phyloP scores from a whole-genome alignment of 2,113 vertebrate species.

The Syrrhaptes paradoxus region DNA sequence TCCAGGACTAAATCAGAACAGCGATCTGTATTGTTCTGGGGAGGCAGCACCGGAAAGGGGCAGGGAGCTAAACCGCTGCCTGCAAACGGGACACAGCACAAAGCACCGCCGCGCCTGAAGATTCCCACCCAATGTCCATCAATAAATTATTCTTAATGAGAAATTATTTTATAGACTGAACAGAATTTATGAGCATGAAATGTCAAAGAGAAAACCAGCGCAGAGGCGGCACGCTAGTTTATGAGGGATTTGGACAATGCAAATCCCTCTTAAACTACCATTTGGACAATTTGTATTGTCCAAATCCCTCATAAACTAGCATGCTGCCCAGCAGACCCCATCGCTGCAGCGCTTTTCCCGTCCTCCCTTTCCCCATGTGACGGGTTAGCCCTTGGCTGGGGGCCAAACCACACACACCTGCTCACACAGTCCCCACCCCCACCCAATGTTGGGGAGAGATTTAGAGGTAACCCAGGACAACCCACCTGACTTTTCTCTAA shows the following conservation, averaged over 20 bases:
- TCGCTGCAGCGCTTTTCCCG: too few species aligned
- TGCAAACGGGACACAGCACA: background rate
- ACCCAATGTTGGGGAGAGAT: too few species aligned
- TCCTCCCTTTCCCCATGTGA: too few species aligned
- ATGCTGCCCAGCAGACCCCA: too few species aligned
- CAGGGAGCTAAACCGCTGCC: background rate
- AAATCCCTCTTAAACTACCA: too few species aligned
- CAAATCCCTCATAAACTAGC: too few species aligned
- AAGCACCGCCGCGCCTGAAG: accelerated
- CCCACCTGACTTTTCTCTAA: background rate
- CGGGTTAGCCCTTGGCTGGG: too few species aligned
- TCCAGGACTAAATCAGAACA: background rate
- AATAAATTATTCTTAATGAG: background rate
- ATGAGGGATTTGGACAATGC: too few species aligned
- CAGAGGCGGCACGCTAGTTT: background rate
- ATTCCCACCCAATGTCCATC: background rate
- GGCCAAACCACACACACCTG: too few species aligned
- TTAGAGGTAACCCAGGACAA: too few species aligned
- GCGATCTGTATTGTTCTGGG: background rate
- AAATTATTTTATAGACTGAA: background rate
- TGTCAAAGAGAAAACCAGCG: background rate
- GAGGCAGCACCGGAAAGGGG: background rate
- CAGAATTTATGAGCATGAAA: background rate
- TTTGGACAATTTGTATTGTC: too few species aligned
- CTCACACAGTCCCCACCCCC: too few species aligned